These are phyloP conservation scores for Rhopalosiphum padi DNA, from an alignment of 1,140 invertebrate species.

Conservation along the genomic window DNA sequence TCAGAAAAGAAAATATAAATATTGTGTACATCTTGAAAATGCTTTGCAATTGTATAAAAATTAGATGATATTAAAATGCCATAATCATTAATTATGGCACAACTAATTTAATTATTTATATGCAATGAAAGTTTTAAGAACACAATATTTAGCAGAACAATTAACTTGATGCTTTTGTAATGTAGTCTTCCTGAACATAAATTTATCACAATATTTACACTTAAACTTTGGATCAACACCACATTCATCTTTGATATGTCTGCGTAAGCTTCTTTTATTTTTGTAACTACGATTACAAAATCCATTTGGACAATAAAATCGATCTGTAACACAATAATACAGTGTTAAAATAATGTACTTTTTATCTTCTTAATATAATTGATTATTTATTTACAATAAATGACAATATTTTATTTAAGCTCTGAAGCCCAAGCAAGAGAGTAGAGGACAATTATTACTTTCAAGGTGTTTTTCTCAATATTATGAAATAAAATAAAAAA, in stretches of 20 bases:
- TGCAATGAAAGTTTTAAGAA: background rate
- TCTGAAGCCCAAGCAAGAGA: slow-evolving; percentile 34
- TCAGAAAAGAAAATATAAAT: background rate
- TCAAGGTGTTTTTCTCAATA: background rate
- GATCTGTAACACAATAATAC: slow-evolving; percentile 34
- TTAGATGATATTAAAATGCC: background rate
- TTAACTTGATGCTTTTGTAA: slow-evolving; percentile 42
- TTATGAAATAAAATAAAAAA: background rate
- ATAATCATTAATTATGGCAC: background rate
- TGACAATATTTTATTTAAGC: background rate
- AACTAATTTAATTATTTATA: background rate
- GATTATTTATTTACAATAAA: background rate
- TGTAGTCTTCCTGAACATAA: slow-evolving; percentile 21
- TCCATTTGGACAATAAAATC: slow-evolving; percentile 42
- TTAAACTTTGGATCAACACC: slow-evolving; percentile 59
- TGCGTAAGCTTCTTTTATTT: slow-evolving; percentile 58
- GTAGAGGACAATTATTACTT: background rate
- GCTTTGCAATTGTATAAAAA: background rate
- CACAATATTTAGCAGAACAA: background rate
- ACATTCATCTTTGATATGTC: slow-evolving; percentile 61
- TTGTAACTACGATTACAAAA: slow-evolving; percentile 47
- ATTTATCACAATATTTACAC: slow-evolving; percentile 57
- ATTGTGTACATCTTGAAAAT: background rate
- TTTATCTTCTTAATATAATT: background rate
- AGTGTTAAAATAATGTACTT: background rate